Conservation (phyloP, 2,888 invertebrate species). For the Tethea ocularis region DNA sequence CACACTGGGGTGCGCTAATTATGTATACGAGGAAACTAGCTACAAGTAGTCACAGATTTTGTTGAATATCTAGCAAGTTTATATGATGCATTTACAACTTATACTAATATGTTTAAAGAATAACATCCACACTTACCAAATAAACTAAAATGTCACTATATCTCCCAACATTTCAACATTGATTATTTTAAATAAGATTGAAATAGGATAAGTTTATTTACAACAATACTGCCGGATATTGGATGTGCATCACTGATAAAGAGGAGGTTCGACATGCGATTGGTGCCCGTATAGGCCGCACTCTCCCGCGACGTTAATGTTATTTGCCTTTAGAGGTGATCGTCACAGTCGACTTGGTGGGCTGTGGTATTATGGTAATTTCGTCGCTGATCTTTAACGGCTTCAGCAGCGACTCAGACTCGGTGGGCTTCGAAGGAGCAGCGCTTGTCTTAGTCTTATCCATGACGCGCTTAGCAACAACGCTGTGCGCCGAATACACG, state of each 20-base stretch:
- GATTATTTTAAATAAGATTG: conserved; percentile 60
- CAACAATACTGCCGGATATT: conserved; percentile 75
- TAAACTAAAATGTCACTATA: conserved; percentile 60
- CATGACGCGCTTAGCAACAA: conserved; percentile 94
- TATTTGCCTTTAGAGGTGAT: conserved; percentile 80
- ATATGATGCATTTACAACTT: conserved; percentile 70
- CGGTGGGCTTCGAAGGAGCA: conserved; percentile 52
- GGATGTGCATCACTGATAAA: conserved; percentile 57
- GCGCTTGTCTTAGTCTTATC: conserved; percentile 86
- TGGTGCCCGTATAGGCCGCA: conserved; percentile 44
- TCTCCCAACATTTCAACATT: conserved; percentile 53
- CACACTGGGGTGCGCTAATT: conserved; percentile 50
- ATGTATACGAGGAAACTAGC: conserved; percentile 49
- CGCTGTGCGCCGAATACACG: conserved; percentile 96
- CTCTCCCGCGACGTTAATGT: conserved; percentile 50
- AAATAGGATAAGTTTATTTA: conserved; percentile 66
- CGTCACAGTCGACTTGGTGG: conserved; percentile 83
- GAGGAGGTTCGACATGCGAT: conserved; percentile 35
- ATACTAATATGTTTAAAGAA: conserved; percentile 46
- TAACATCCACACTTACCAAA: conserved; percentile 63
- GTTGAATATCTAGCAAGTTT: conserved; percentile 36
- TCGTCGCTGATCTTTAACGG: conserved; percentile 95
- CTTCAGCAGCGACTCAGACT: conserved; percentile 88
- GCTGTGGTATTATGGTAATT: conserved; percentile 96
- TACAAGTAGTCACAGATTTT: conserved; percentile 49